phyloP scores from a whole-genome alignment of 2,113 vertebrate species.

The Chamaetylas fuelleborni region DNA sequence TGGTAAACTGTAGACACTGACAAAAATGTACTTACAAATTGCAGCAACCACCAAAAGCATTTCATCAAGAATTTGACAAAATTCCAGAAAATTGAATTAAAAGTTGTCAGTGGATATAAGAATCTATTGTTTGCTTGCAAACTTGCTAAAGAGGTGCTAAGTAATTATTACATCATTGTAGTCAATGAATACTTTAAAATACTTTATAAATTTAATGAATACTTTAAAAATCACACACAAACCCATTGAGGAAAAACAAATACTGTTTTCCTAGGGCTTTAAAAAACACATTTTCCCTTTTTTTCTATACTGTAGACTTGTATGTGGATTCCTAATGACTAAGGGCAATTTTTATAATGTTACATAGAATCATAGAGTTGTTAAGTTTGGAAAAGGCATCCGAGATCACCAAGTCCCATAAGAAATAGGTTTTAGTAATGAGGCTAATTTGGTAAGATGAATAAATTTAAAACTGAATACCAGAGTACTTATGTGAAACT shows the following conservation, averaged over 20 bases:
- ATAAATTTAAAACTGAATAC: neutral
- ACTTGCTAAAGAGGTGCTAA: neutral
- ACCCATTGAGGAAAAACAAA: neutral
- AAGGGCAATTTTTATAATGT: neutral
- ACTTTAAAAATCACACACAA: neutral
- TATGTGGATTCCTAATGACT: neutral
- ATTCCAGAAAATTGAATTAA: neutral
- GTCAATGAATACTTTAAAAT: neutral
- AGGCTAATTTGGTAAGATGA: neutral
- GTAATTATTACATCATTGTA: neutral
- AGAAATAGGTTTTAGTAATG: neutral
- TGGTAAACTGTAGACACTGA: neutral
- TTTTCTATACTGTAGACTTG: neutral
- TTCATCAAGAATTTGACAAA: neutral
- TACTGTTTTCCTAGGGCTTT: neutral
- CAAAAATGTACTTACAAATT: neutral
- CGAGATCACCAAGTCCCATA: neutral
- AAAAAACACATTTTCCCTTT: neutral
- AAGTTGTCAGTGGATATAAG: neutral
- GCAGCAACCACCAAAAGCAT: neutral
- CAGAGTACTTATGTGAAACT: neutral
- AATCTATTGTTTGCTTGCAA: neutral
- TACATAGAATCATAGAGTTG: neutral
- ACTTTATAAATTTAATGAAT: no score
- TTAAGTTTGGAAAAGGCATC: neutral